Conservation (phyloP, 2,797 vertebrate genomes). For the Anisognathus igniventris region DNA sequence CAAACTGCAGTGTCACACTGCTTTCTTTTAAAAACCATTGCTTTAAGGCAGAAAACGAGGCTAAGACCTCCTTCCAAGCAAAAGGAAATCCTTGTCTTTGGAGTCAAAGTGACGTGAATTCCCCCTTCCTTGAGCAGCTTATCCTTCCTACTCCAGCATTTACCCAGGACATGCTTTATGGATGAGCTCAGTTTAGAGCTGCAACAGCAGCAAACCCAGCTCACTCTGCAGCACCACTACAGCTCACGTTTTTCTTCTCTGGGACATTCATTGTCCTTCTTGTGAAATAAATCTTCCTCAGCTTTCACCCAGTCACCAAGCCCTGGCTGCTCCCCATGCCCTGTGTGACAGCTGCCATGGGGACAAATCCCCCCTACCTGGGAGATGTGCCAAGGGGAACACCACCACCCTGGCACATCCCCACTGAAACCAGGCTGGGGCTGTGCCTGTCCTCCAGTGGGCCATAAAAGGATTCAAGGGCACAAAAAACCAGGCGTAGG, state of each 20-base stretch:
- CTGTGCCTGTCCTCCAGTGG: not conserved
- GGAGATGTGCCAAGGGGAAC: not conserved
- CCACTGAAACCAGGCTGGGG: not conserved
- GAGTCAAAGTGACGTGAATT: not conserved
- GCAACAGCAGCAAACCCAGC: not conserved
- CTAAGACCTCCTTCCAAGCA: not conserved
- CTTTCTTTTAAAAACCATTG: not conserved
- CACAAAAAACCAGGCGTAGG: not conserved
- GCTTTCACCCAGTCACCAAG: not conserved
- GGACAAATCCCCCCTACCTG: not conserved
- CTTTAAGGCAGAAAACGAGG: not conserved
- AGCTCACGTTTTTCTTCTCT: not conserved
- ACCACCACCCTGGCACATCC: not conserved
- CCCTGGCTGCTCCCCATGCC: not conserved
- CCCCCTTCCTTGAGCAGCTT: not conserved
- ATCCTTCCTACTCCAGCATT: not conserved
- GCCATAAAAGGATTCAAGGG: not conserved
- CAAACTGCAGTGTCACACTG: not conserved
- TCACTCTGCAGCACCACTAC: not conserved
- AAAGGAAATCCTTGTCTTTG: not conserved
- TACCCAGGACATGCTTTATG: not conserved
- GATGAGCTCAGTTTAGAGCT: not conserved
- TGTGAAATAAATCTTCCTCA: not conserved
- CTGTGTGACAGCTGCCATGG: not conserved
- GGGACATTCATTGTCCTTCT: not conserved